phyloP scores from a whole-genome alignment of 2,797 vertebrate species.

The Poecilia gillii region DNA sequence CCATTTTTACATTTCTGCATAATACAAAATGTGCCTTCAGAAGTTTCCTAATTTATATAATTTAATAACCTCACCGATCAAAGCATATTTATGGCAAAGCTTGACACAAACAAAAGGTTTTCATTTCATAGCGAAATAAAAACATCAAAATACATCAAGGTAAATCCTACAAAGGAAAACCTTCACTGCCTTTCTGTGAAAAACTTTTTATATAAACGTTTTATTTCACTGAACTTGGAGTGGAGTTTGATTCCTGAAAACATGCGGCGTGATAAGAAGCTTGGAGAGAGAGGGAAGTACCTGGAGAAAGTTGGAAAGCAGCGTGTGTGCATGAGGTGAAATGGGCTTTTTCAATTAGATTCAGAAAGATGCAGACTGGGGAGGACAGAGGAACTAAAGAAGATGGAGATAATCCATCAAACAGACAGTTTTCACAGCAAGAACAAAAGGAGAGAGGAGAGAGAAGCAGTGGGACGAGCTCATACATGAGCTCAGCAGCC shows the following conservation, averaged over 20 bases:
- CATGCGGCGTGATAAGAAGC: constrained; percentile 15
- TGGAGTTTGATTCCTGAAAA: constrained; percentile 4
- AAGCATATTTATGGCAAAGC: no score
- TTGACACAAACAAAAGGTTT: no score
- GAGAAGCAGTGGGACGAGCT: constrained; percentile 26
- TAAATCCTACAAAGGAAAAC: neutral
- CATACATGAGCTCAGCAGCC: constrained; percentile 24
- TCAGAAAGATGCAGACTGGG: constrained; percentile 53
- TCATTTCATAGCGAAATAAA: no score
- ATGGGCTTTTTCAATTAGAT: constrained; percentile 71
- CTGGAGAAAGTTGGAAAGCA: constrained; percentile 27
- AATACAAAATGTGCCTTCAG: neutral
- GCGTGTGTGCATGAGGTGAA: constrained; percentile 40
- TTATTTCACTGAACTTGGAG: neutral
- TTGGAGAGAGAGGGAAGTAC: constrained; percentile 15
- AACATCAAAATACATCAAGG: no score
- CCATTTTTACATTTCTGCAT: no score
- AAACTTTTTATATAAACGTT: neutral
- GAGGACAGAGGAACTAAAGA: constrained; percentile 56
- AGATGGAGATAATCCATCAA: constrained; percentile 73
- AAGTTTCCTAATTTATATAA: neutral
- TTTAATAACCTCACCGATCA: no score
- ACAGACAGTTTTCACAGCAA: constrained; percentile 61
- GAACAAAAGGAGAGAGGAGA: constrained; percentile 17
- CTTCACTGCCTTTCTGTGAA: neutral